These are phyloP conservation scores for Spondyliosoma cantharus DNA, from an alignment of 2,797 vertebrate species.

Conservation along the genomic window DNA sequence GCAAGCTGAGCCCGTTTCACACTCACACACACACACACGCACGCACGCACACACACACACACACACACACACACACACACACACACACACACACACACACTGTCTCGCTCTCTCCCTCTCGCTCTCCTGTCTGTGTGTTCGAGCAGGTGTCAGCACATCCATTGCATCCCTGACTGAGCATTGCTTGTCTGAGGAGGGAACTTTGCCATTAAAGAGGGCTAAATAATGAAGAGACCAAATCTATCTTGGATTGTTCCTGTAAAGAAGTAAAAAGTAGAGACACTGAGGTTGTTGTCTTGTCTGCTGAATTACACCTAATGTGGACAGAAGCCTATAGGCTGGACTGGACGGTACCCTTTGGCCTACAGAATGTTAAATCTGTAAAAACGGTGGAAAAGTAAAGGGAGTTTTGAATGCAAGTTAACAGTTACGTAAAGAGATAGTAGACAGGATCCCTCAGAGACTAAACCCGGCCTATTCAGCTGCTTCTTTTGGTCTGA, in stretches of 20 bases:
- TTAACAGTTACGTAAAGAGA: neutral
- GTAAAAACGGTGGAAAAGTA: neutral
- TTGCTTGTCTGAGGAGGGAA: constrained; percentile 48
- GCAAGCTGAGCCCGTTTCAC: constrained; percentile 61
- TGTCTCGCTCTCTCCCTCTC: constrained; percentile 1
- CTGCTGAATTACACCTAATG: constrained; percentile 22
- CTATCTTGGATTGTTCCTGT: constrained; percentile 27
- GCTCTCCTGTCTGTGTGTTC: constrained; percentile 42
- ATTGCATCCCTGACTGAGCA: constrained; percentile 65
- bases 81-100: too few species aligned
- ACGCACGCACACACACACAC: too few species aligned
- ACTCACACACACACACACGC: neutral
- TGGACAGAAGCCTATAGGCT: neutral
- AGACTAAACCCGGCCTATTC: neutral
- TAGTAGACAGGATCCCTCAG: neutral
- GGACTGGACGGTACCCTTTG: neutral
- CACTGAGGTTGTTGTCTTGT: constrained; percentile 34
- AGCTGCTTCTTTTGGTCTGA: too few species aligned
- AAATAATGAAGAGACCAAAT: constrained; percentile 61
- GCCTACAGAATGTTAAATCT: neutral
- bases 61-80: too few species aligned
- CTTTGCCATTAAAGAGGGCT: constrained; percentile 58
- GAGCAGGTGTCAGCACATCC: constrained; percentile 76
- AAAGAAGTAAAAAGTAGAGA: constrained; percentile 24
- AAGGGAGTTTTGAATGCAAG: neutral